Evolutionary conservation across 2,888 invertebrate genomes (phyloP).

Genomic region (Melanostoma mellinum): DNA sequence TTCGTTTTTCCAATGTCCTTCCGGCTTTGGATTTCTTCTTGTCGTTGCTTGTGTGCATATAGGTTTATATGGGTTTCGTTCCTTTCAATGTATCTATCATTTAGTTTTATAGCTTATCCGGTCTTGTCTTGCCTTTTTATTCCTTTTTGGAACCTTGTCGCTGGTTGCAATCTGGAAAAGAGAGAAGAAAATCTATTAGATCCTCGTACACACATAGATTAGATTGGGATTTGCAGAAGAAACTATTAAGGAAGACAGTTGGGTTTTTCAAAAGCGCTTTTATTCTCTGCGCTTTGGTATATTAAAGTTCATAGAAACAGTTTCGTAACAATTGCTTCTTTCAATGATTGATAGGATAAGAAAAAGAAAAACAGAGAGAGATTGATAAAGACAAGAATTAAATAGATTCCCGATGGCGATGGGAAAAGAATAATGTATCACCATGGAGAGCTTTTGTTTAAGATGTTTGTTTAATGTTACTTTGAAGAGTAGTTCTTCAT

Average conservation of each 20-base stretch:
- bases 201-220: not conserved
- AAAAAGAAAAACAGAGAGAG: no score
- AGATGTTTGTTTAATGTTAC: no score
- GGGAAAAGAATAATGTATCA: no score
- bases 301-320: no score
- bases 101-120: conserved; percentile 58
- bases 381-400: no score
- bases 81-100: conserved; percentile 53
- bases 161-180: conserved; percentile 37
- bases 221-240: not conserved
- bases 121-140: conserved; percentile 8
- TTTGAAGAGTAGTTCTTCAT: no score
- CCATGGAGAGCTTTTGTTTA: no score
- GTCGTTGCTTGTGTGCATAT: conserved; percentile 13
- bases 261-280: not conserved
- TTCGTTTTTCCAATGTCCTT: conserved; percentile 43
- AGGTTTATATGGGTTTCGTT: not conserved
- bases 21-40: conserved; percentile 6
- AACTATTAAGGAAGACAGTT: not conserved
- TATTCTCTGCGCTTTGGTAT: no score
- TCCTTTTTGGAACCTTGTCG: conserved; percentile 7
- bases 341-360: no score
- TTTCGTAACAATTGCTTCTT: no score
- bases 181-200: conserved; percentile 23
- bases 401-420: no score